Evolutionary conservation across 2,797 vertebrate genomes (phyloP).

Genomic region (Anomalospiza imberbis): DNA sequence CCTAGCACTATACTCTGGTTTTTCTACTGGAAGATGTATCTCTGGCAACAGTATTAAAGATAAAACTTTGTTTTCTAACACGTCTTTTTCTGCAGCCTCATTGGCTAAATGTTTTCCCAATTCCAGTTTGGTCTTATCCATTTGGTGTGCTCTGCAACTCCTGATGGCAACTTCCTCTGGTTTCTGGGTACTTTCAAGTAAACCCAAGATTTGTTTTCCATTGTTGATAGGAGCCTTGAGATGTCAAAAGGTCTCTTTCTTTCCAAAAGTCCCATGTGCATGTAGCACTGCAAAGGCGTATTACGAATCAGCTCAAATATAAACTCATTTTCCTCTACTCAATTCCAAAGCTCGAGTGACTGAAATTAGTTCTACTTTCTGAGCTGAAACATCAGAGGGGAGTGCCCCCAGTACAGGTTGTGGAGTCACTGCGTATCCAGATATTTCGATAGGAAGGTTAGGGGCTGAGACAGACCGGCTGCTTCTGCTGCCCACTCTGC

Average conservation of each 20-base stretch:
- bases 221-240: not conserved
- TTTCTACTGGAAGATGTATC: not conserved
- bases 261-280: not conserved
- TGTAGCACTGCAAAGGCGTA: not conserved
- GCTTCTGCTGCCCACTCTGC: not conserved
- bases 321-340: not conserved
- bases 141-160: not conserved
- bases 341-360: not conserved
- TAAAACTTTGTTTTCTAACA: not conserved
- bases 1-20: not conserved
- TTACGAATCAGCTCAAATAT: not conserved
- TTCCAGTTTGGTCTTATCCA: not conserved
- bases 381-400: not conserved
- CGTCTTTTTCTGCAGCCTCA: not conserved
- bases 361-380: not conserved
- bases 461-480: not conserved
- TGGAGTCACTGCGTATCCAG: not conserved
- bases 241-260: not conserved
- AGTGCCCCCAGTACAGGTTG: fast-evolving
- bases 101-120: not conserved
- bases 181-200: not conserved
- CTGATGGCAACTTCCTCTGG: not conserved
- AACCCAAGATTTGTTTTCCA: not conserved
- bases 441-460: not conserved
- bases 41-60: not conserved